Percentiles rank a stretch among this genome's conserved stretches.
Conservation (phyloP, 2,888 invertebrate genomes). For the Lathronympha strigana region DNA sequence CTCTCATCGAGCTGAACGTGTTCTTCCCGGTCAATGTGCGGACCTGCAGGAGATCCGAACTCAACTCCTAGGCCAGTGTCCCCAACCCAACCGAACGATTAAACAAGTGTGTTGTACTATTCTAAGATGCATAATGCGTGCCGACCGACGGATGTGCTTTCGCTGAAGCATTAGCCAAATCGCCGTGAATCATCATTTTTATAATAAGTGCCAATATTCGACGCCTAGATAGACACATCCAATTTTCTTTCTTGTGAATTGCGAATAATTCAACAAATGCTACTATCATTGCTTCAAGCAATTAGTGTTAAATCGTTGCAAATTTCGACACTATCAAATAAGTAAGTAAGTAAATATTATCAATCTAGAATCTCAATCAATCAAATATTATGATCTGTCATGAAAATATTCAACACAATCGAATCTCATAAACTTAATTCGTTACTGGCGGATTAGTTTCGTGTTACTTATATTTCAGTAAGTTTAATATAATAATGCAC, state of each 20-base stretch:
- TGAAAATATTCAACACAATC: conserved; percentile 11
- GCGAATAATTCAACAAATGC: conserved; percentile 7
- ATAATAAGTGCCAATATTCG: conserved; percentile 18
- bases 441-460: conserved; percentile 25
- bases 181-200: conserved; percentile 16
- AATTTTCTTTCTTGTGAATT: conserved; percentile 39
- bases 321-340: not conserved
- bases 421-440: conserved; percentile 37
- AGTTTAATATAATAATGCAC: conserved; percentile 42
- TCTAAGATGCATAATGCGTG: conserved; percentile 46
- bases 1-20: conserved; percentile 95
- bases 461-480: conserved; percentile 41
- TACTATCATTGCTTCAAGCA: conserved; percentile 10
- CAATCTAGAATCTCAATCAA: conserved; percentile 17
- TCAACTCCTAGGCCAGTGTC: conserved; percentile 65
- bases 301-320: conserved; percentile 25
- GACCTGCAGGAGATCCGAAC: conserved; percentile 88
- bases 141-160: conserved; percentile 50
- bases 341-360: not conserved
- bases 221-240: conserved; percentile 15
- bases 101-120: conserved; percentile 43
- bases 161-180: conserved; percentile 45
- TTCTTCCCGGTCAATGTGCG: conserved; percentile 96
- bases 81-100: conserved; percentile 47
- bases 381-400: conserved; percentile 9